Percentiles rank a stretch among this genome's conserved stretches.
Evolutionary conservation across 2,113 vertebrate genomes (phyloP).

Genomic region (Crotalus viridis): DNA sequence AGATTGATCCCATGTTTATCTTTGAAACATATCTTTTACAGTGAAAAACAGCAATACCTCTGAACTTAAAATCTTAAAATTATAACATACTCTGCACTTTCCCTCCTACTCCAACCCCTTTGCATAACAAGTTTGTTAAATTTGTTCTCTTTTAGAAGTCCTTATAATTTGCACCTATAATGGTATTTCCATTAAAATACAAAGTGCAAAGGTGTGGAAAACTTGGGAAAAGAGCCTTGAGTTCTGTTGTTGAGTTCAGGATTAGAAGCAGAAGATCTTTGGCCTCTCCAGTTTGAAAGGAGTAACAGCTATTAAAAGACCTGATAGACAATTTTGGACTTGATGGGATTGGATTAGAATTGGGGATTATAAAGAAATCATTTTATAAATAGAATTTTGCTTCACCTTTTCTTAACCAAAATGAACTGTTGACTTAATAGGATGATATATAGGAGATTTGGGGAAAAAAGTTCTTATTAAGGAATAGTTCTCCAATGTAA

Average conservation of each 20-base stretch:
- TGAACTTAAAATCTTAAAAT: not conserved
- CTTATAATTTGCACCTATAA: not conserved
- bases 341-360: not conserved
- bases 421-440: not conserved
- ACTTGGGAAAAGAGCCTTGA: not conserved
- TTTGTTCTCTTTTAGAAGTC: not conserved
- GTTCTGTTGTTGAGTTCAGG: not conserved
- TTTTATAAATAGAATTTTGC: not conserved
- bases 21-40: not conserved
- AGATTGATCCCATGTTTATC: not conserved
- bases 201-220: not conserved
- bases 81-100: not conserved
- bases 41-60: not conserved
- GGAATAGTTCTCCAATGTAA: not conserved
- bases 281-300: not conserved
- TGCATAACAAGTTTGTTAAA: not conserved
- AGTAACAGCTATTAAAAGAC: not conserved
- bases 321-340: not conserved
- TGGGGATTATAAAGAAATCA: not conserved
- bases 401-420: not conserved
- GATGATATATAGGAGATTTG: not conserved
- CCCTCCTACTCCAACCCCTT: not conserved
- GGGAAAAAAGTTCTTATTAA: not conserved
- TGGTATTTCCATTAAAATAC: not conserved
- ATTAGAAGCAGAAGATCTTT: not conserved